Evolutionary conservation across 2,113 vertebrate genomes (phyloP), one percentile per base, ranked within the genome.

Genomic region (Rhinoderma darwinii): DNA sequence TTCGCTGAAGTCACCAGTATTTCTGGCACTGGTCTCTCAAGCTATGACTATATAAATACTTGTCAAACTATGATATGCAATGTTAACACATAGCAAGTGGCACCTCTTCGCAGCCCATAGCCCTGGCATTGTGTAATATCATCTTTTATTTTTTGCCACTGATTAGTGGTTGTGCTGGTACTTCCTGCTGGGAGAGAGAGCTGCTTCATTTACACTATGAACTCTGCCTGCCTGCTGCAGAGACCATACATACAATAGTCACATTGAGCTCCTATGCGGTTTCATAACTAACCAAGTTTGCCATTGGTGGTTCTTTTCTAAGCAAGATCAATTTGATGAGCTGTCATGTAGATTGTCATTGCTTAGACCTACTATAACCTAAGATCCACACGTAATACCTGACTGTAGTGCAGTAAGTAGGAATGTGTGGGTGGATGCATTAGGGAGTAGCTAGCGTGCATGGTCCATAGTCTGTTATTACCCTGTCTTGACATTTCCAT

Each of bases 381-480:
- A 30, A 59, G 63, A 68, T 68, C 4, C 22, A 43, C 12, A 11
- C 47, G 20, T 8, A 30, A 6, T 47, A 30, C 70, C 37, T 72
- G 30, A 72, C 68, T 37, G 63, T 25, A 41, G 11, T 14, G 35
- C 68, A 79, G 14, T 79, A 37, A 37, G 54, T 22, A 43, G 27
- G 14, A 50, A 4, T 4, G n/a, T 35, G 47, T 73, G 32, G 82
- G 63, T 39, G 43, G 7, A 50, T 25, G 56, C 37, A 17, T 14
- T 32, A 10, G 27, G 56, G 30, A n/a, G 20, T n/a, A 63, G 56
- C 7, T 59, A 43, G 25, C 22, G 6, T 44, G 51, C 11, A 8
- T 35, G 39, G 54, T 11, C 63, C 41, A 3, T 44, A 77, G 84
- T 59, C 74, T n/a, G 27, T 77, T 63, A 63, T 85, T 77, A 77